A percentile compares a stretch with the other conserved stretches of the same genome.
These are phyloP conservation scores for Neocrepidodera transversa DNA, from an alignment of 2,888 invertebrate species.

Conservation along the genomic window DNA sequence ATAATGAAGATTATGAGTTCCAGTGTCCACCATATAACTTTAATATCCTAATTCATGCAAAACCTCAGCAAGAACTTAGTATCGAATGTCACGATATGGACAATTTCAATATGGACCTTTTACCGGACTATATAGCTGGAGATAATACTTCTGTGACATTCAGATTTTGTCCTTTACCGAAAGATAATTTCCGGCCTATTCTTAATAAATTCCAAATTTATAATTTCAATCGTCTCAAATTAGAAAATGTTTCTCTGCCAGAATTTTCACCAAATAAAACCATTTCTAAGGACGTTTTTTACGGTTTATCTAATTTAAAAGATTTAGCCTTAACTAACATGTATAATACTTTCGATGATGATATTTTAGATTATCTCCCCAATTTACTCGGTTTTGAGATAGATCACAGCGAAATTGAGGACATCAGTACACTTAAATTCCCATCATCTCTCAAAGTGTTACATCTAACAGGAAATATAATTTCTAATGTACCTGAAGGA, in stretches of 20 bases:
- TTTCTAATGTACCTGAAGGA: slow-evolving; percentile 67
- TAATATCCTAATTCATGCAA: slow-evolving; percentile 33
- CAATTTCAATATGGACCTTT: slow-evolving; percentile 57
- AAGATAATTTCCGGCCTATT: slow-evolving; percentile 61
- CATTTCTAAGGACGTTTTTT: slow-evolving; percentile 26
- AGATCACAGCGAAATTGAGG: slow-evolving; percentile 36
- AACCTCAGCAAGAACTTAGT: slow-evolving; percentile 29
- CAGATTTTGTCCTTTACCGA: slow-evolving; percentile 65
- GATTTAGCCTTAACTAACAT: slow-evolving; percentile 7
- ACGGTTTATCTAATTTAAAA: slow-evolving; percentile 9
- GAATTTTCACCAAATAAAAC: slow-evolving; percentile 1
- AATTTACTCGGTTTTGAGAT: slow-evolving; percentile 42
- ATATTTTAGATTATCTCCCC: slow-evolving; percentile 42
- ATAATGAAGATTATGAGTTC: slow-evolving; percentile 40
- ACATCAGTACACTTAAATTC: slow-evolving; percentile 69
- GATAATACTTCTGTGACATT: slow-evolving; percentile 62
- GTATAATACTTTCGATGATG: slow-evolving; percentile 25
- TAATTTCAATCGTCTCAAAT: slow-evolving; percentile 5
- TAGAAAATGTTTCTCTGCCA: slow-evolving; percentile 13
- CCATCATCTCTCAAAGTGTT: slow-evolving; percentile 69
- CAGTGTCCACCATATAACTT: slow-evolving; percentile 37
- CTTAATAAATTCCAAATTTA: slow-evolving; percentile 59
- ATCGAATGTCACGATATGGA: slow-evolving; percentile 38
- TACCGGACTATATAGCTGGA: slow-evolving; percentile 62
- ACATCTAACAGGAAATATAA: slow-evolving; percentile 72